Conservation (phyloP, 2,888 invertebrate species). For the Punctoribates punctum region DNA sequence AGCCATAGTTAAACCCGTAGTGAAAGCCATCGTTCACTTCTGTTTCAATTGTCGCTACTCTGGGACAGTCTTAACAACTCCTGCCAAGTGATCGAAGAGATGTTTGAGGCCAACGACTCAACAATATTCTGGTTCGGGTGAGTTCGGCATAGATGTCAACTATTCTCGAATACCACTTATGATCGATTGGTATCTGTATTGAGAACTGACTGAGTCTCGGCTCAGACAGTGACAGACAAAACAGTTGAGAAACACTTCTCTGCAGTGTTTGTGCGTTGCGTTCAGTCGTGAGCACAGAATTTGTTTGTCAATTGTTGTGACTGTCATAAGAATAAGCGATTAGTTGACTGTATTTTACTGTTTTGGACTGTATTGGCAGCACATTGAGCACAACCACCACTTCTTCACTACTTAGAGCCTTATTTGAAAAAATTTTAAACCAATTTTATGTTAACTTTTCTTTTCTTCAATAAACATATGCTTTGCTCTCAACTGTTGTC, state of each 20-base stretch:
- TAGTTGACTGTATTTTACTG: neutral
- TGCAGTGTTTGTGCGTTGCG: neutral
- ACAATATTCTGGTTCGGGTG: neutral
- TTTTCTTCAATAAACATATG: slow-evolving; percentile 9
- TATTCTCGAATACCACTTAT: slow-evolving; percentile 2
- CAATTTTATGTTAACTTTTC: neutral
- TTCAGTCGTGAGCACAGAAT: slow-evolving; percentile 17
- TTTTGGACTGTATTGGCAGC: too few species aligned
- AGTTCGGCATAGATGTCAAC: slow-evolving; percentile 1
- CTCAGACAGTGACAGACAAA: neutral
- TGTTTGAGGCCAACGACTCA: neutral
- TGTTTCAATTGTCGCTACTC: too few species aligned
- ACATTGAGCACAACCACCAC: too few species aligned
- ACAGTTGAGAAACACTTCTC: neutral
- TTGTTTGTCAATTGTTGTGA: slow-evolving; percentile 35
- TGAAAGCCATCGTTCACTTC: neutral
- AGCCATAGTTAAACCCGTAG: too few species aligned
- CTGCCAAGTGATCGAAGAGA: neutral
- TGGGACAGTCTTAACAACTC: neutral
- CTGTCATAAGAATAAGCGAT: slow-evolving; percentile 27
- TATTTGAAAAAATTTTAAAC: neutral
- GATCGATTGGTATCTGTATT: slow-evolving; percentile 26
- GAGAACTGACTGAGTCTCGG: neutral
- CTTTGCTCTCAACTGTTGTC: neutral
- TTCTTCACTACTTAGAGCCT: neutral